Evolutionary conservation across 2,888 invertebrate genomes (phyloP), one percentile per base, ranked within the genome.

Genomic region (Aspidapion aeneum): DNA sequence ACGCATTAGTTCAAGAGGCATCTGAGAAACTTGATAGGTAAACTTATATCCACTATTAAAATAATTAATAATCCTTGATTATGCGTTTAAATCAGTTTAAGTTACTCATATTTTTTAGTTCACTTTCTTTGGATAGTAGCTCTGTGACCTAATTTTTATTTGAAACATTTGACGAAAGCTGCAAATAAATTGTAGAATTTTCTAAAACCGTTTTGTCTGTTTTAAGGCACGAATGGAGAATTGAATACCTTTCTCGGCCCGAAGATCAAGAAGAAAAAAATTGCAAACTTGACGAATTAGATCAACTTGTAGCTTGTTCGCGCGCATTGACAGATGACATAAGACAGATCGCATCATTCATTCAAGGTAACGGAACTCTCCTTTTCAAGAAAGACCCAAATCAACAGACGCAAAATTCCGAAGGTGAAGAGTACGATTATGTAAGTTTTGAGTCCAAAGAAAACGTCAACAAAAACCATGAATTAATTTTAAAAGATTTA

Each of bases 241-340:
- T 90, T 1, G 87, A 89, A 18, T 81, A 86, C 54, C 80, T 93
- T 63, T 59, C 70, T 0, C 68, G 73, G 57, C 69, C 69, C 7
- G 69, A 68, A 50, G 74, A 74, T 22, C 74, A 75, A n/a, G 78
- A 76, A 19, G 77, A 82, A 82, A 66, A 81, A 78, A 64, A 84
- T 71, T 83, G 82, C 55, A 87, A 86, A 66, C 90, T 90, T 18
- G 95, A 96, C 78, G 91, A 93, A 49, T 82, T 97, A 51, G 96
- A 96, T 79, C 93, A 94, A 78, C 84, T 98, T 64, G 90, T 96
- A 67, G 90, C 91, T 9, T 92, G 94, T 74, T 90, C 95, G 17
- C 86, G 93, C 75, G 91, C 93, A 7, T 85, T 97, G 21, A 93
- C 91, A 0, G 92, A 93, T 78, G 95, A 96, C 80, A 93, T 96